Conservation (phyloP, 2,113 vertebrate genomes). For the Galeopterus variegatus region DNA sequence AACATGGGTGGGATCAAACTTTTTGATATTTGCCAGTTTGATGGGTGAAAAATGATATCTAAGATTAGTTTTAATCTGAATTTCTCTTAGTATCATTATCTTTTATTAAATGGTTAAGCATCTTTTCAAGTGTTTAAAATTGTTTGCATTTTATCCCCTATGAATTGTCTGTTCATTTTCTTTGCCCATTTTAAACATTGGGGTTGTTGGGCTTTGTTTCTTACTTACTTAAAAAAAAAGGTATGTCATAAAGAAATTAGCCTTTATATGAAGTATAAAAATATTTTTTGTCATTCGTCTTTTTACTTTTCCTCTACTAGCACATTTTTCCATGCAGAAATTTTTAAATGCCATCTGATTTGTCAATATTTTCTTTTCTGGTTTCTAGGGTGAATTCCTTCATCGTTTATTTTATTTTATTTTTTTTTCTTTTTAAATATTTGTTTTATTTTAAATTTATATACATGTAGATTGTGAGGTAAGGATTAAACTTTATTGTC, state of each 20-base stretch:
- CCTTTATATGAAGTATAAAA: background rate
- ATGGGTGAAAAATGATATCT: constrained; percentile 1
- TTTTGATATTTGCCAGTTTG: background rate
- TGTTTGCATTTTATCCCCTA: constrained; percentile 49
- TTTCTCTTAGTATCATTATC: constrained; percentile 59
- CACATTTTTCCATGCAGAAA: background rate
- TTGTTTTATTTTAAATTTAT: constrained; percentile 11
- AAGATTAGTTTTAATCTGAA: constrained; percentile 59
- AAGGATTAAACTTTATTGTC: background rate
- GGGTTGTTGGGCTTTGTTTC: background rate
- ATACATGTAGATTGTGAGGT: background rate
- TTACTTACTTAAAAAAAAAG: background rate
- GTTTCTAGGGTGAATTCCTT: background rate
- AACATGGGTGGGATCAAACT: background rate
- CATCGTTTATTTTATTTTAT: background rate
- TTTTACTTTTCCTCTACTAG: background rate
- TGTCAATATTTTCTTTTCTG: background rate
- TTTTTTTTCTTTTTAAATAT: background rate
- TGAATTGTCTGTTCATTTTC: constrained; percentile 20
- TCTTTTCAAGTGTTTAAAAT: constrained; percentile 58
- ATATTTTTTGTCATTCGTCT: constrained; percentile 37
- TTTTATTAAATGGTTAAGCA: constrained; percentile 49
- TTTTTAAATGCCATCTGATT: constrained; percentile 41
- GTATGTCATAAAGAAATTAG: constrained; percentile 7
- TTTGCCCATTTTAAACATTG: constrained; percentile 46